A percentile compares a stretch with the other conserved stretches of the same genome.
Conservation (phyloP, 2,113 vertebrate genomes). For the Australoheros scitulus region DNA sequence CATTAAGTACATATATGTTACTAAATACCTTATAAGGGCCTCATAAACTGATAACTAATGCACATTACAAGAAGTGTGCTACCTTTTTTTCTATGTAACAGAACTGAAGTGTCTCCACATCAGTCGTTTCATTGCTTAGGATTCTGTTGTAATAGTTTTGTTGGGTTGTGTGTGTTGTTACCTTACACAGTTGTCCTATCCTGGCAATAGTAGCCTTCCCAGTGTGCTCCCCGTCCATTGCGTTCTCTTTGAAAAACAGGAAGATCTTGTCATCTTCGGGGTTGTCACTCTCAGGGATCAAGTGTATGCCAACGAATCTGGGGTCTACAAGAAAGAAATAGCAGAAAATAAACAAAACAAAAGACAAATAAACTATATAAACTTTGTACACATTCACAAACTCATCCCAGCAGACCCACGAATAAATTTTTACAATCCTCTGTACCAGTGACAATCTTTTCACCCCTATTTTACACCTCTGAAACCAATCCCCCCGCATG, state of each 20-base stretch:
- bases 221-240: constrained; percentile 95
- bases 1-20: background rate
- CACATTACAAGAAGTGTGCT: background rate
- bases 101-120: background rate
- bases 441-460: constrained; percentile 33
- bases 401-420: constrained; percentile 74
- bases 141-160: background rate
- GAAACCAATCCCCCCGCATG: constrained; percentile 41
- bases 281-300: constrained; percentile 97
- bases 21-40: background rate
- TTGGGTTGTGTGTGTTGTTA: constrained; percentile 73
- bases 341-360: background rate
- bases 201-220: constrained; percentile 96
- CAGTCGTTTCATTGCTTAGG: background rate
- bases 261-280: constrained; percentile 98
- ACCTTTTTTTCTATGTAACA: background rate
- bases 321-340: constrained; percentile 82
- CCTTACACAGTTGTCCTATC: constrained; percentile 99
- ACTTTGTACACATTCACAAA: background rate
- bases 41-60: background rate
- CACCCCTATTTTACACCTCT: constrained; percentile 60
- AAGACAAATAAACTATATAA: background rate
- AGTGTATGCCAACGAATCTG: constrained; percentile 88
- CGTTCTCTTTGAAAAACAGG: constrained; percentile 98
- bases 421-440: constrained; percentile 27